A percentile compares a stretch with the other conserved stretches of the same genome.
These are phyloP conservation scores for Antheraea yamamai DNA, from an alignment of 2,888 invertebrate species.

Conservation along the genomic window DNA sequence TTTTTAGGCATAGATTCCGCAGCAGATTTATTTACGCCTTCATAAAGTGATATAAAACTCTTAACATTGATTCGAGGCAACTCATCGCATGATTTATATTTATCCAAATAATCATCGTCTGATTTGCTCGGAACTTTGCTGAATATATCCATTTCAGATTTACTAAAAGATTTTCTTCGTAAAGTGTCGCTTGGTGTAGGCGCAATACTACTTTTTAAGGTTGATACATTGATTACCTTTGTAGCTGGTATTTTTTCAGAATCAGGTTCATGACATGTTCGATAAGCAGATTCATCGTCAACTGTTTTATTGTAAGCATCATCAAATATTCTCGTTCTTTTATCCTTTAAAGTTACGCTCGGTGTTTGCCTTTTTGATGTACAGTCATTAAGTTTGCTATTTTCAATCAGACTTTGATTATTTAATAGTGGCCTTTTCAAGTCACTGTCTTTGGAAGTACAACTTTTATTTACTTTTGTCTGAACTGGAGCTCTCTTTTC, in stretches of 20 bases:
- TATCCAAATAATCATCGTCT: conserved; percentile 57
- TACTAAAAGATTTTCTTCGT: conserved; percentile 67
- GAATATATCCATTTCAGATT: conserved; percentile 77
- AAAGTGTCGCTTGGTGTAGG: conserved; percentile 33
- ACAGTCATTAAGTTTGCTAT: conserved; percentile 26
- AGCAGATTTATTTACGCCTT: conserved; percentile 63
- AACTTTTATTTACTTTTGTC: background rate
- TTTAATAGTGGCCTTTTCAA: background rate
- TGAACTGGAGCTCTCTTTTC: conserved; percentile 25
- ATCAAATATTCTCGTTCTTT: conserved; percentile 49
- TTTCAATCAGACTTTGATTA: conserved; percentile 16
- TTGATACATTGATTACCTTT: background rate
- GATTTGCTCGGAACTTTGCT: conserved; percentile 54
- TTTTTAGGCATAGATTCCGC: conserved; percentile 42
- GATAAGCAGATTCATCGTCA: conserved; percentile 36
- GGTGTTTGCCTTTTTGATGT: conserved; percentile 17
- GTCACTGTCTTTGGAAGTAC: background rate
- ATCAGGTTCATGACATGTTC: background rate
- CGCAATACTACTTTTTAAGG: background rate
- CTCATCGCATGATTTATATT: conserved; percentile 73
- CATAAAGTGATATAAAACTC: conserved; percentile 70
- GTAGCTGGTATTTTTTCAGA: background rate
- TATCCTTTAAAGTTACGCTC: conserved; percentile 44
- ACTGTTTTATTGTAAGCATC: conserved; percentile 48
- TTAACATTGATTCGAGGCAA: conserved; percentile 72